phyloP scores from a whole-genome alignment of 2,113 vertebrate species.

The Scolopax mira region DNA sequence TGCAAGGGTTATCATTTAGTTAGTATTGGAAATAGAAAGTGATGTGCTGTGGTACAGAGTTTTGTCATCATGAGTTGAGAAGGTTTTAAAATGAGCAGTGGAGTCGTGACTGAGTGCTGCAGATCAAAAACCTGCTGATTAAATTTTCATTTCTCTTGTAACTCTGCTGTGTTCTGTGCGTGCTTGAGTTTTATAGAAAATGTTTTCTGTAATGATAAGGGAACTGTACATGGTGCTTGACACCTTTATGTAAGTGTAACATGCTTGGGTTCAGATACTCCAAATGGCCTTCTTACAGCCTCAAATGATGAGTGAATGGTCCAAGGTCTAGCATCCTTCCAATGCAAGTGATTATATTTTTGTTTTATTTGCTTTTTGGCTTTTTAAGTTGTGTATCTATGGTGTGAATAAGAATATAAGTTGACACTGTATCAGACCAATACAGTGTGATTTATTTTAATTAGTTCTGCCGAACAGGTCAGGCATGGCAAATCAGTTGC shows the following conservation, averaged over 20 bases:
- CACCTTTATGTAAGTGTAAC: neutral
- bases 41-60: neutral
- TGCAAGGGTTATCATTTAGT: neutral
- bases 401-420: neutral
- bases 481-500: neutral
- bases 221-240: neutral
- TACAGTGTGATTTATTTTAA: neutral
- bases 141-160: neutral
- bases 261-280: neutral
- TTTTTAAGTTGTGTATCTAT: neutral
- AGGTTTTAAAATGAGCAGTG: rapidly evolving
- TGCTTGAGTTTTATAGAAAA: neutral
- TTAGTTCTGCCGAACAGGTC: neutral
- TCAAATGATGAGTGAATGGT: neutral
- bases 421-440: neutral
- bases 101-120: neutral
- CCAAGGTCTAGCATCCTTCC: neutral
- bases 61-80: neutral
- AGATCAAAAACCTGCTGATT: neutral
- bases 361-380: neutral
- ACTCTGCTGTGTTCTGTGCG: neutral
- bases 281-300: neutral
- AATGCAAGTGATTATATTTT: neutral
- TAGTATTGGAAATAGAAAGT: neutral
- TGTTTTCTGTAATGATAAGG: neutral